These are phyloP conservation scores for Chloropsis cyanopogon DNA, from an alignment of 2,113 vertebrate genomes.

Conservation along the genomic window DNA sequence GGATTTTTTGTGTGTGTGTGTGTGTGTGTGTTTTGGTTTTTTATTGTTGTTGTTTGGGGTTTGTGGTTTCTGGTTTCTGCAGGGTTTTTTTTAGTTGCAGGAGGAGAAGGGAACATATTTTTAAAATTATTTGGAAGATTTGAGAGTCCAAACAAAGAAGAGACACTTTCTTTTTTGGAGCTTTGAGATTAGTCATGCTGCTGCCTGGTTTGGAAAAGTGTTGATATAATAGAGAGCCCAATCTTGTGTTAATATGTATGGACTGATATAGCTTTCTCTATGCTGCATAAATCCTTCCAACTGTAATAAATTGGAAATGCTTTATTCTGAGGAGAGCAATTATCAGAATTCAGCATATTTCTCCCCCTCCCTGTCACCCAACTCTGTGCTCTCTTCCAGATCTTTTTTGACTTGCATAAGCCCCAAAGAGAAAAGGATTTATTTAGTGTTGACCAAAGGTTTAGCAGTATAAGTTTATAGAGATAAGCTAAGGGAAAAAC, in stretches of 20 bases:
- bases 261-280: not conserved
- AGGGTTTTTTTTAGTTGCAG: not conserved
- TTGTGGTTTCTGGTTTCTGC: not conserved
- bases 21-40: not conserved
- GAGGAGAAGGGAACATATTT: not conserved
- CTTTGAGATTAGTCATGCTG: slow-evolving; percentile 60
- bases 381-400: not conserved
- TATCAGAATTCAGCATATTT: slow-evolving; percentile 52
- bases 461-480: not conserved
- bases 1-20: not conserved
- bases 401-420: slow-evolving; percentile 11
- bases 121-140: slow-evolving; percentile 6
- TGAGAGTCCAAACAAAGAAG: slow-evolving; percentile 19
- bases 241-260: slow-evolving; percentile 49
- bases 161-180: slow-evolving; percentile 3
- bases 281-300: slow-evolving; percentile 35
- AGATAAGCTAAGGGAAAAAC: not conserved
- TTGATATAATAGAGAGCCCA: slow-evolving; percentile 46
- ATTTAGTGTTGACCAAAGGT: not conserved
- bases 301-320: slow-evolving; percentile 35
- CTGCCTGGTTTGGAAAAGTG: slow-evolving; percentile 39
- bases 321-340: slow-evolving; percentile 50
- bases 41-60: not conserved
- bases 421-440: slow-evolving; percentile 8
- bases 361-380: not conserved